phyloP scores from a whole-genome alignment of 2,113 vertebrate genomes.

The Saguinus imperator region DNA sequence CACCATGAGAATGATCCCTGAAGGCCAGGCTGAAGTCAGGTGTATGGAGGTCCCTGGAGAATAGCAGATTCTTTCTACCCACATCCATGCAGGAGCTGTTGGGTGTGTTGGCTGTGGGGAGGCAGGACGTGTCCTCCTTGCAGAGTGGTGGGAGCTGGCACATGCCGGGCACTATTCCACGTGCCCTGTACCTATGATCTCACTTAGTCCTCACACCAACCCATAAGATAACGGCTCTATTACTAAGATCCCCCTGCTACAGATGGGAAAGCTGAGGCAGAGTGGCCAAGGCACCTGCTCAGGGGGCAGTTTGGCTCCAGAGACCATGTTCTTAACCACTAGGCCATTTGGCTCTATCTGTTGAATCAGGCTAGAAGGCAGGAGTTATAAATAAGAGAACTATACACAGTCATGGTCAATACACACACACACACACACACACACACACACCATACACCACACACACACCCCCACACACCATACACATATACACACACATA shows the following conservation, averaged over 20 bases:
- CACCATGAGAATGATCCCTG: background rate
- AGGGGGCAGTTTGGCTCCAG: background rate
- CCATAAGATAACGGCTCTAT: background rate
- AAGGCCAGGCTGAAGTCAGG: background rate
- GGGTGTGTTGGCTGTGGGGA: background rate
- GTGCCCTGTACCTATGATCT: no score
- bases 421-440: background rate
- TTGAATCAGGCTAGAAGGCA: background rate
- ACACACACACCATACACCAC: no score
- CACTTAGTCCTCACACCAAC: background rate
- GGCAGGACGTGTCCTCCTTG: background rate
- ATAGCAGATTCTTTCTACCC: background rate
- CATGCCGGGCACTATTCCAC: fast-evolving
- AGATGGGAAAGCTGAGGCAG: background rate
- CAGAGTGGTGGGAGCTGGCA: background rate
- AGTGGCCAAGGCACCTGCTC: background rate
- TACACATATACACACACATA: no score
- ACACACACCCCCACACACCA: no score
- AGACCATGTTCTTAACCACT: background rate
- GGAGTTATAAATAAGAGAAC: background rate
- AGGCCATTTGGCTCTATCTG: background rate
- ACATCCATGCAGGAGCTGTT: background rate
- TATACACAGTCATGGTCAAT: background rate
- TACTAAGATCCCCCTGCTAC: background rate
- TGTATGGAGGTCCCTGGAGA: background rate